Evolutionary conservation across 2,113 vertebrate species (phyloP), one percentile per base, ranked within the genome.

Genomic region (Macrotis lagotis): DNA sequence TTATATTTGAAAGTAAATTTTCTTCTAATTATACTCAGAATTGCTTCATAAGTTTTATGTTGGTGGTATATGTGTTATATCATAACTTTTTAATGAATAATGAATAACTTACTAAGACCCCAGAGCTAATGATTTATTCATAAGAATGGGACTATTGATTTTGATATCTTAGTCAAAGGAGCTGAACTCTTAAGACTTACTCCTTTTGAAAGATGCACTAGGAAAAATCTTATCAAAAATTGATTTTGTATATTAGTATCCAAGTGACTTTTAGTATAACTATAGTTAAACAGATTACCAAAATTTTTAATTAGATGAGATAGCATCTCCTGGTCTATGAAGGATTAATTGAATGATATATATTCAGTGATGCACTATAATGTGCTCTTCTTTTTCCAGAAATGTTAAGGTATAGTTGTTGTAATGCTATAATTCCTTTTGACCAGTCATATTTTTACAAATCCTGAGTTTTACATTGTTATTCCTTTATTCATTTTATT

Each of bases 201-300:
- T 91, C 50, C 48, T 50, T 95, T 97, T 52, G 66, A 92, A 94
- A 88, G 16, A 44, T 16, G 7, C 53, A 91, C 48, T n/a, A 83
- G 19, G 66, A 83, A 44, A 74, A 44, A 44, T 22, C 37, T 83
- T 22, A n/a, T 83, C 14, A 74, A 74, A n/a, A 22, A 6, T 83
- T 83, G 14, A 22, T 83, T 83, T 83, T 22, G 19, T 74, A n/a
- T 16, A 74, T 5, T 0, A 66, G 11, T 66, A 31, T 66, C 16
- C 2, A 66, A 74, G 37, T 44, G 37, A 44, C 19, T 83, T 66
- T 44, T 83, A 83, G 37, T 83, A 83, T 83, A 44, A 44, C 37
- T 44, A 22, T 24, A n/a, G 31, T 66, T 66, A 83, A 83, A 44
- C 9, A 19, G 14, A n/a, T 16, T 83, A 44, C 6, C 16, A 83